These are phyloP conservation scores for Bombyx huttoni DNA, from an alignment of 2,888 invertebrate genomes.

Conservation along the genomic window DNA sequence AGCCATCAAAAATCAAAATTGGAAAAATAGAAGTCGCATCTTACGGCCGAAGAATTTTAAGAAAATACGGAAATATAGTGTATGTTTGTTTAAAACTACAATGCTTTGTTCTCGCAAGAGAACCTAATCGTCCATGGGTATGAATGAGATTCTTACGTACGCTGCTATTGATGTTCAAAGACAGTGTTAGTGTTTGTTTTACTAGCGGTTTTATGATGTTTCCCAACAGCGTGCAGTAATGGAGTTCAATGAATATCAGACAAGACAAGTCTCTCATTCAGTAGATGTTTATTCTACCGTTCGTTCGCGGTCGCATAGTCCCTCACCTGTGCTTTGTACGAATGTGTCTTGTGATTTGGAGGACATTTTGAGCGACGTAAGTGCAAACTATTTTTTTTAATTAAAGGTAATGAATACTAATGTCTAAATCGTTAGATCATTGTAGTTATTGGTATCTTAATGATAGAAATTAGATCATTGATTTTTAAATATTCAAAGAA, in stretches of 20 bases:
- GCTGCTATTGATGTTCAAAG: slow-evolving; percentile 10
- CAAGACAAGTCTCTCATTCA: slow-evolving; percentile 56
- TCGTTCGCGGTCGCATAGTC: slow-evolving; percentile 47
- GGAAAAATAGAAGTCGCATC: not conserved
- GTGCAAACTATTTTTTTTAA: slow-evolving; percentile 22
- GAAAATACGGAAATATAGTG: not conserved
- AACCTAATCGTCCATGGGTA: slow-evolving; percentile 66
- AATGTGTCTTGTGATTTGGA: slow-evolving; percentile 60
- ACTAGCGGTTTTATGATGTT: slow-evolving; percentile 35
- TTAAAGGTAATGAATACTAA: not conserved
- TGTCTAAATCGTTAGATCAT: too few relatives aligned
- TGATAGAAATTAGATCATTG: too few relatives aligned
- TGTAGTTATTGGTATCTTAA: too few relatives aligned
- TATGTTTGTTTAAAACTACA: slow-evolving; percentile 16
- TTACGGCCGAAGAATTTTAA: not conserved
- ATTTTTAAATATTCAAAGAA: too few relatives aligned
- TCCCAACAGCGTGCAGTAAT: slow-evolving; percentile 61
- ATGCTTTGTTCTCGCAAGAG: slow-evolving; percentile 67
- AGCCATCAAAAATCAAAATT: not conserved
- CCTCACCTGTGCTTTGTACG: slow-evolving; percentile 49
- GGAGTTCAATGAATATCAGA: slow-evolving; percentile 61
- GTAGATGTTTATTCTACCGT: slow-evolving; percentile 47
- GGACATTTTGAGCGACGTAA: slow-evolving; percentile 68
- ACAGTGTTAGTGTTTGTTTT: slow-evolving; percentile 29
- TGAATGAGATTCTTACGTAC: slow-evolving; percentile 4